Percentiles rank a stretch among this genome's conserved stretches.
Evolutionary conservation across 2,797 vertebrate species (phyloP).

Genomic region (Sebastes trivittatus): DNA sequence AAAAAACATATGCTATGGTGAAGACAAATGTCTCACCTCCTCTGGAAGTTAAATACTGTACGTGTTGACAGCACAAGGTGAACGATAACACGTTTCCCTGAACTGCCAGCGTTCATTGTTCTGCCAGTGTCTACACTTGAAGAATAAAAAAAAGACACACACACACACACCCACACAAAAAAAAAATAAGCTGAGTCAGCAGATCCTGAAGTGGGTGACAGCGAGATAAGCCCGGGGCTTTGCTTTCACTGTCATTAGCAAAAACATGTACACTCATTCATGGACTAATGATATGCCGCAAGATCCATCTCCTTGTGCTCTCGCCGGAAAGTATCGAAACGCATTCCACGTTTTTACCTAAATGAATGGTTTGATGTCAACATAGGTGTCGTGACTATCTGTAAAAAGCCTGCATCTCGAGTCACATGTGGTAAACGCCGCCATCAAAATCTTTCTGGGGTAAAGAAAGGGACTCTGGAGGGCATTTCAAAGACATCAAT

Average conservation of each 20-base stretch:
- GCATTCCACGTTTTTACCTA: slow-evolving; percentile 7
- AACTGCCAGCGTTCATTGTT: slow-evolving; percentile 12
- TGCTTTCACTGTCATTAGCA: slow-evolving; percentile 63
- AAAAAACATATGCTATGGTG: neutral
- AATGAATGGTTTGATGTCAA: slow-evolving; percentile 45
- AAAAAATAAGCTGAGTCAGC: slow-evolving; percentile 45
- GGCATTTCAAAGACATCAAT: slow-evolving; percentile 73
- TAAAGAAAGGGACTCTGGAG: slow-evolving; percentile 41
- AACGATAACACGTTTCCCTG: neutral
- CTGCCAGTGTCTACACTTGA: slow-evolving; percentile 16
- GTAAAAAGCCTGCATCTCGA: slow-evolving; percentile 26
- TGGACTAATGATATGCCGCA: slow-evolving; percentile 58
- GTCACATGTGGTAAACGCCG: neutral
- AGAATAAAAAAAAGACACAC: neutral
- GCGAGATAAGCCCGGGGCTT: slow-evolving; percentile 50
- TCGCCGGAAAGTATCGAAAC: slow-evolving; percentile 27
- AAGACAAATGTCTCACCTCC: neutral
- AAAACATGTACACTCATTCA: slow-evolving; percentile 62
- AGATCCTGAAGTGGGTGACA: slow-evolving; percentile 57
- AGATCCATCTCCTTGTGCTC: slow-evolving; percentile 38
- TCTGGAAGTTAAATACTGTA: neutral
- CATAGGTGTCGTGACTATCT: slow-evolving; percentile 11
- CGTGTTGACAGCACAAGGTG: neutral
- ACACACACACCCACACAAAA: no score
- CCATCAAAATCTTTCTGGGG: slow-evolving; percentile 17